Base-by-base conservation (phyloP, 30 jellyfish, hydroid and myxozoan genomes). In the Hydractinia echinata region DNA sequence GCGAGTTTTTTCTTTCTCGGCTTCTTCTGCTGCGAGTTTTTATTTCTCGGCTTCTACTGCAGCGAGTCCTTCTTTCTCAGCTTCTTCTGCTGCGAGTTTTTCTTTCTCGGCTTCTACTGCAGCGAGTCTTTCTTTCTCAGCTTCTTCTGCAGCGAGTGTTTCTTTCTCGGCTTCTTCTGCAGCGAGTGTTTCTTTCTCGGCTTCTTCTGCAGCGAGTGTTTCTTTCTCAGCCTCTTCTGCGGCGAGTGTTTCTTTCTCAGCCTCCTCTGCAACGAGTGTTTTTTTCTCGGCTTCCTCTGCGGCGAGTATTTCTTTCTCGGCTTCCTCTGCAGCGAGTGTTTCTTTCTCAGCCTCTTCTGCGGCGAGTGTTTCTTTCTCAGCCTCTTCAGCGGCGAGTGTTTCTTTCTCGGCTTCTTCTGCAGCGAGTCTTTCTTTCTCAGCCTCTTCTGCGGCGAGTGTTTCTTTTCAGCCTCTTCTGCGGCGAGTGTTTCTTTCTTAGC, bases 381-480 rank as follows among this genome's bases (percentile, higher is more conserved):
- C 87, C 82, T 61, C 85, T 61, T 80, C 71, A 4, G 13, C 66
- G 5, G 4, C 83, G 21, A 80, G 72, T 14, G 54, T 21, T 56
- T 66, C 50, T 53, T 61, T 66, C 14, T 80, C 87, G 8, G 83
- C 87, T 50, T 80, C 87, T 80, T 4, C 87, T 80, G n/a, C 51
- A 51, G 76, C 84, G 11, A 76, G 84, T 7, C 76, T 44, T 76
- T 76, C 55, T 16, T 76, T 76, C 18, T 76, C 84, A 4, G 76
- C 76, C 76, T 58, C 87, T 60, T 64, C 81, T 7, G 3, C 5
- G 3, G 67, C 87, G 39, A 80, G 1, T 20, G 71, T 53, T 14
- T 48, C 84, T 56, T 61, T 80, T 68, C n/a, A n/a, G n/a, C n/a
- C n/a, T n/a, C n/a, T n/a, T n/a, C n/a, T n/a, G n/a, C n/a, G n/a